Conservation (phyloP, 2,888 invertebrate species). For the Archips crataeganus region DNA sequence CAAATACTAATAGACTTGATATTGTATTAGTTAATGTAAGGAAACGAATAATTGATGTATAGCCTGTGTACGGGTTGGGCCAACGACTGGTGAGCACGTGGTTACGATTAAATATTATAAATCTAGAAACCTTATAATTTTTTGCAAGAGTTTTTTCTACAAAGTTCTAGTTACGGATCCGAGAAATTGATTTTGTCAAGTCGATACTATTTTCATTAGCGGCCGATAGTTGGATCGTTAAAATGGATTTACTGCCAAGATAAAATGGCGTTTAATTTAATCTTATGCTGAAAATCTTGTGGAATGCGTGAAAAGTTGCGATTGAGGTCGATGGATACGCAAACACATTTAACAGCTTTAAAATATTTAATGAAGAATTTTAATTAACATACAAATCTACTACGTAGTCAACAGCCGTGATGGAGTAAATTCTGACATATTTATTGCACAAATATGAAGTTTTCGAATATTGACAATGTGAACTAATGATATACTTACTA, state of each 20-base stretch:
- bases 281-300: neutral
- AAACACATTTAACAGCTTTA: no score
- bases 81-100: neutral
- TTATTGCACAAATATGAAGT: no score
- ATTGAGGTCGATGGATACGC: no score
- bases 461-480: no score
- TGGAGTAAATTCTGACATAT: no score
- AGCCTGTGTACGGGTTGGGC: neutral
- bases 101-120: neutral
- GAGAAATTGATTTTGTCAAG: neutral
- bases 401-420: no score
- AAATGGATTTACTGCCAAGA: neutral
- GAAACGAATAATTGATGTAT: neutral
- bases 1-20: slow-evolving; percentile 6
- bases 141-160: neutral
- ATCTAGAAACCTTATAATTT: neutral
- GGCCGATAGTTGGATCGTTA: neutral
- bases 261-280: neutral
- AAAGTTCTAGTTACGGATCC: neutral
- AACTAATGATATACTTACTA: no score
- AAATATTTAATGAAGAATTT: no score
- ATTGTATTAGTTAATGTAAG: slow-evolving; percentile 12
- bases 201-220: neutral
- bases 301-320: neutral
- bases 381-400: no score